Conservation (phyloP, 2,888 invertebrate genomes). For the Sinelater perroti region DNA sequence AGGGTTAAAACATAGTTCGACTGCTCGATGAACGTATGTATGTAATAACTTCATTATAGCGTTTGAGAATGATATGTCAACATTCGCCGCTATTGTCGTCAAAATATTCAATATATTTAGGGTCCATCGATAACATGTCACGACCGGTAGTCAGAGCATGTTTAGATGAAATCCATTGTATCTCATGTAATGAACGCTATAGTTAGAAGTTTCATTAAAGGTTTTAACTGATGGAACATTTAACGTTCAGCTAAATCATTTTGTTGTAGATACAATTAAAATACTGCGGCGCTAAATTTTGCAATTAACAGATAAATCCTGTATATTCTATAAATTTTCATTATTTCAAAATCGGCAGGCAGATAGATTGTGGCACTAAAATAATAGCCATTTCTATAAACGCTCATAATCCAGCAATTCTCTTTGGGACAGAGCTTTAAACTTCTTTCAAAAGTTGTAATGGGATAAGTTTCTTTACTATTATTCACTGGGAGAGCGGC, state of each 20-base stretch:
- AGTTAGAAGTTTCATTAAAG: constrained; percentile 15
- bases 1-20: constrained; percentile 3
- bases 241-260: too few species aligned
- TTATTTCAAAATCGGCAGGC: too few species aligned
- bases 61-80: constrained; percentile 22
- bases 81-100: constrained; percentile 16
- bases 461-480: constrained; percentile 13
- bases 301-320: too few species aligned
- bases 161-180: too few species aligned
- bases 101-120: constrained; percentile 22
- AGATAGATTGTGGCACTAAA: too few species aligned
- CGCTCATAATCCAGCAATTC: background rate
- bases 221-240: too few species aligned
- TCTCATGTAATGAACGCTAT: constrained; percentile 6
- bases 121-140: constrained; percentile 5
- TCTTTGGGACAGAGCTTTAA: background rate
- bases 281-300: too few species aligned
- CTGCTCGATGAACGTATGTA: constrained; percentile 7
- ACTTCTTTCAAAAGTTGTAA: constrained; percentile 20
- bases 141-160: background rate
- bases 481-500: background rate
- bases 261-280: background rate
- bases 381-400: background rate
- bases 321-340: too few species aligned
- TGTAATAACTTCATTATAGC: constrained; percentile 16